Evolutionary conservation across 1,140 invertebrate genomes (phyloP).

Genomic region (Oppia nitens): DNA sequence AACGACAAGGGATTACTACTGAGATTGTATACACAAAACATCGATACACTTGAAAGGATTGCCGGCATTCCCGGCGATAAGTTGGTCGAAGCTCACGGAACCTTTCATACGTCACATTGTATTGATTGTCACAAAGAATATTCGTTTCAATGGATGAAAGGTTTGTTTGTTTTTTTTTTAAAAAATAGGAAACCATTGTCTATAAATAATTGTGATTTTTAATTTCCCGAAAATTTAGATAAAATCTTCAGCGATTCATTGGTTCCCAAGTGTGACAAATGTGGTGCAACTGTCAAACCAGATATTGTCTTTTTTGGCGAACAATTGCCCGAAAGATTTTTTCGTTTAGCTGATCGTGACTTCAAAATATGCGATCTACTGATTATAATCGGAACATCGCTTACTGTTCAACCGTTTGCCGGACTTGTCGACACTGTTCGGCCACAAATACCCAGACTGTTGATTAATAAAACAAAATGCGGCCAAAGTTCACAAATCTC

Average conservation of each 20-base stretch:
- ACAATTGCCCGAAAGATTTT: conserved; percentile 47
- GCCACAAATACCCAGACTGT: conserved; percentile 45
- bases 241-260: conserved; percentile 46
- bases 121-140: conserved; percentile 54
- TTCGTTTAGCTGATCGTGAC: conserved; percentile 43
- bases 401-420: conserved; percentile 90
- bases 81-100: conserved; percentile 82
- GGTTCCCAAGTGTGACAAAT: conserved; percentile 53
- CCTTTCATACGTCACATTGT: conserved; percentile 75
- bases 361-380: conserved; percentile 74
- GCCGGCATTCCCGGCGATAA: conserved; percentile 69
- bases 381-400: conserved; percentile 85
- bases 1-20: conserved; percentile 59
- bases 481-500: conserved; percentile 14
- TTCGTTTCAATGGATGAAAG: conserved; percentile 61
- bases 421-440: conserved; percentile 59
- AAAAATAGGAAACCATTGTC: too few relatives aligned
- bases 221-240: conserved; percentile 34
- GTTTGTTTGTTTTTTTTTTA: conserved; percentile 22
- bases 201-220: too few relatives aligned
- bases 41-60: conserved; percentile 74
- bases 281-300: conserved; percentile 64
- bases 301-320: conserved; percentile 93
- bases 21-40: conserved; percentile 80
- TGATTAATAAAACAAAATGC: conserved; percentile 24